Conservation (phyloP, 2,888 invertebrate species). For the Ormyrus labotus region DNA sequence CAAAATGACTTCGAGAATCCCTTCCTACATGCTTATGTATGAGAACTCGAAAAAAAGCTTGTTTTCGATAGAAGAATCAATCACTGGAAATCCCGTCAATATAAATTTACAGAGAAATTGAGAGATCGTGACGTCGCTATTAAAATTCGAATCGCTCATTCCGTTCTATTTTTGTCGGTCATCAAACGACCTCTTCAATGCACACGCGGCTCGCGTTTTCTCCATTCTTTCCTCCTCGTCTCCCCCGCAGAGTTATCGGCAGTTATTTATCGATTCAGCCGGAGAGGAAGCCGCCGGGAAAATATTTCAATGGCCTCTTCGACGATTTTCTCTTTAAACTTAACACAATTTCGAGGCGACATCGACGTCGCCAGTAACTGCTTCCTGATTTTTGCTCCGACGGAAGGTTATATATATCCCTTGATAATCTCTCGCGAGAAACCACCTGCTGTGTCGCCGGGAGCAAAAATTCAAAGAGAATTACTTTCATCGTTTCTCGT, state of each 20-base stretch:
- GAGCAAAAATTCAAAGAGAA: too few species aligned
- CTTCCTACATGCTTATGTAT: too few species aligned
- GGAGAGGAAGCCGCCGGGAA: not conserved
- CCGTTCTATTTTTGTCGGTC: constrained; percentile 14
- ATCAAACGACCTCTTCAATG: constrained; percentile 13
- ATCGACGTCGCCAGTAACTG: too few species aligned
- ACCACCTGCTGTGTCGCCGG: too few species aligned
- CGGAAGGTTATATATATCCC: too few species aligned
- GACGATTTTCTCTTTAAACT: too few species aligned
- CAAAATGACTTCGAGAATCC: too few species aligned
- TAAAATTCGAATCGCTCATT: constrained; percentile 31
- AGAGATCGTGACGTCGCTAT: not conserved
- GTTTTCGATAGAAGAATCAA: constrained; percentile 11
- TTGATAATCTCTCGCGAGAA: too few species aligned
- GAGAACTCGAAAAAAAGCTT: not conserved
- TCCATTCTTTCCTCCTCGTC: not conserved
- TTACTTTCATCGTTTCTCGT: too few species aligned
- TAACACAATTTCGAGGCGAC: too few species aligned
- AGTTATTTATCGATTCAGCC: constrained; percentile 26
- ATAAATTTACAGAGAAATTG: not conserved
- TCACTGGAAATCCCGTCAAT: constrained; percentile 24
- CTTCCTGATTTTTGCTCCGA: too few species aligned
- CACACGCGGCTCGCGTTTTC: not conserved
- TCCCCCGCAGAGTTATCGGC: not conserved
- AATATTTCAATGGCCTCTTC: constrained; percentile 3